Conservation (phyloP, 2,113 vertebrate species). For the Sigmodon hispidus region DNA sequence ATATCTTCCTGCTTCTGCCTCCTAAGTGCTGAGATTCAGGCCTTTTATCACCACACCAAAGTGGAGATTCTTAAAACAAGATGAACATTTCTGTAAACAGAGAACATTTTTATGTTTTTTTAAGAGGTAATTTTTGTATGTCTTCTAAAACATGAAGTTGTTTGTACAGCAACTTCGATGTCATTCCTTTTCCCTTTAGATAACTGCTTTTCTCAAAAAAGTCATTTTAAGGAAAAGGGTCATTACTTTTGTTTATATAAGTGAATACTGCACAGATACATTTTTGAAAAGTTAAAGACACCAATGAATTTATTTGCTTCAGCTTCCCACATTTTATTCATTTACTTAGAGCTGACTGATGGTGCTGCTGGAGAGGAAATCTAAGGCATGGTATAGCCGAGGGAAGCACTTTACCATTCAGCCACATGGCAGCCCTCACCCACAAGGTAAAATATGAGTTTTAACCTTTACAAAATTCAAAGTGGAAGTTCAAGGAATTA, state of each 20-base stretch:
- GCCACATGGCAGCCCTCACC: accelerated
- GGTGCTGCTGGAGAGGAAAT: background rate
- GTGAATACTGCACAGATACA: background rate
- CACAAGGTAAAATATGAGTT: background rate
- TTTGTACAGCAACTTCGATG: background rate
- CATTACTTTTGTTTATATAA: background rate
- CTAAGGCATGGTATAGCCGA: background rate
- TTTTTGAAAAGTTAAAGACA: conserved; percentile 12
- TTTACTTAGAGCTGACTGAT: background rate
- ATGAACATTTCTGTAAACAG: background rate
- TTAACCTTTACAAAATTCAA: conserved; percentile 4
- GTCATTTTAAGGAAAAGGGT: conserved; percentile 1
- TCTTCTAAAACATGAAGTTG: background rate
- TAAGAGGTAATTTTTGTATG: background rate
- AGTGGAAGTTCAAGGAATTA: background rate
- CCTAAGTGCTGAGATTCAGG: background rate
- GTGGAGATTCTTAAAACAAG: conserved; percentile 16
- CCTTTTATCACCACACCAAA: background rate
- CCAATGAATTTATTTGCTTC: background rate
- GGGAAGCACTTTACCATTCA: no score
- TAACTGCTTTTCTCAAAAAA: background rate
- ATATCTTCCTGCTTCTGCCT: background rate
- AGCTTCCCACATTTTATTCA: background rate
- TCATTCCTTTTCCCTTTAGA: background rate
- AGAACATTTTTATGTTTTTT: background rate